phyloP scores from a whole-genome alignment of 2,797 vertebrate species.

The Petrocephalus schoutedeni region DNA sequence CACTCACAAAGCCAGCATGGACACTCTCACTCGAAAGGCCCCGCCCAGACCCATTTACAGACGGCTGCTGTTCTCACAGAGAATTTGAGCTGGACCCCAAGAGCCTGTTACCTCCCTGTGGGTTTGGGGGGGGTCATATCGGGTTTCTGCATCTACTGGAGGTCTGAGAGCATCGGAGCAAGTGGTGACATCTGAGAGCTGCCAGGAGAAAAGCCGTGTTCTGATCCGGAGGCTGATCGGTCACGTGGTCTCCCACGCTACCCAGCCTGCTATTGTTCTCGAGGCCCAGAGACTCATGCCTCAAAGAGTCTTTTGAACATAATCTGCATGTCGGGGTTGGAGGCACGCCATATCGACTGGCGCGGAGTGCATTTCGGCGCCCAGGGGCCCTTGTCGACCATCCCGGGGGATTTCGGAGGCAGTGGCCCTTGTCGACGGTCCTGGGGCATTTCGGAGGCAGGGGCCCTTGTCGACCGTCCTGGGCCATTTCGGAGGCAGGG shows the following conservation, averaged over 20 bases:
- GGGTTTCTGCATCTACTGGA: conserved; percentile 40
- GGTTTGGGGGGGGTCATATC: conserved; percentile 34
- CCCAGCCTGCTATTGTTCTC: conserved; percentile 34
- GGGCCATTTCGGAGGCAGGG: too few species aligned
- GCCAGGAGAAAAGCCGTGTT: conserved; percentile 58
- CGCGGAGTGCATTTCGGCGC: too few species aligned
- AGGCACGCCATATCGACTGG: neutral
- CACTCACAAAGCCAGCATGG: neutral
- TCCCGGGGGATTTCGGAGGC: too few species aligned
- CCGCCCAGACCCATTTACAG: neutral
- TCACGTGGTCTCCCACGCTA: conserved; percentile 46
- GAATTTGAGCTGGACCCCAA: conserved; percentile 23
- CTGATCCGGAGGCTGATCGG: conserved; percentile 52
- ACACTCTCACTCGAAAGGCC: neutral
- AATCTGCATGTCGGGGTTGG: neutral
- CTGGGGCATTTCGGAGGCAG: too few species aligned
- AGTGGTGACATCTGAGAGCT: conserved; percentile 47
- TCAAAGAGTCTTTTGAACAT: conserved; percentile 27
- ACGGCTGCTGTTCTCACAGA: conserved; percentile 28
- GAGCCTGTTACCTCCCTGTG: conserved; percentile 29
- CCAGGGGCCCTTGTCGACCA: too few species aligned
- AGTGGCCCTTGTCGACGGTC: too few species aligned
- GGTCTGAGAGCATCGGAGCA: conserved; percentile 32
- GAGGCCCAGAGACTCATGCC: conserved; percentile 28
- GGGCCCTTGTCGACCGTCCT: too few species aligned